phyloP scores from a whole-genome alignment of 1,140 invertebrate genomes.

The Solen grandis region DNA sequence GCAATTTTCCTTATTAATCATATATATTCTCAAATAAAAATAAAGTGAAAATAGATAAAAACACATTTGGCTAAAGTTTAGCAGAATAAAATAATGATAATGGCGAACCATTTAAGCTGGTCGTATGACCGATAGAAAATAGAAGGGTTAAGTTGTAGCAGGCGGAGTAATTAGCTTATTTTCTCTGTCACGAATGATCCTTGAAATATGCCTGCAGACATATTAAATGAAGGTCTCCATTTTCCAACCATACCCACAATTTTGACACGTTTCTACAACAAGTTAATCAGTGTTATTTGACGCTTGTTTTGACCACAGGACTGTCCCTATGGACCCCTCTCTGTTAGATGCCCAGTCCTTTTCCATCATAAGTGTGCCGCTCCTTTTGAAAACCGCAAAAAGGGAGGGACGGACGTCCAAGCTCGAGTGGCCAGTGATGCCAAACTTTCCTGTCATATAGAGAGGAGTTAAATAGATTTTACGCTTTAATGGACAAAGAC shows the following conservation, averaged over 20 bases:
- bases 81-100: not conserved
- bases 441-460: not conserved
- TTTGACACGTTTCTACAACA: not conserved
- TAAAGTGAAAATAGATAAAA: no score
- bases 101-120: not conserved
- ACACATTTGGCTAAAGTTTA: no score
- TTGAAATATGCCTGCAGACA: not conserved
- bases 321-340: not conserved
- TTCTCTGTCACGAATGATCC: not conserved
- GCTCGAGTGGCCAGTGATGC: not conserved
- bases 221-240: not conserved
- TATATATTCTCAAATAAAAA: no score
- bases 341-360: not conserved
- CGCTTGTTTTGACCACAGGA: not conserved
- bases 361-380: not conserved
- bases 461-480: not conserved
- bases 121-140: not conserved
- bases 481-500: not conserved
- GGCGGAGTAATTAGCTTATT: not conserved
- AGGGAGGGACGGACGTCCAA: not conserved
- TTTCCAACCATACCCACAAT: not conserved
- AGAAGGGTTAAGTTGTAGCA: not conserved
- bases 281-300: not conserved
- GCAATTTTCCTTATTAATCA: no score
- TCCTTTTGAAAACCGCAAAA: not conserved